These are phyloP conservation scores for Bombylius discolor DNA, from an alignment of 2,888 invertebrate genomes.

Conservation along the genomic window DNA sequence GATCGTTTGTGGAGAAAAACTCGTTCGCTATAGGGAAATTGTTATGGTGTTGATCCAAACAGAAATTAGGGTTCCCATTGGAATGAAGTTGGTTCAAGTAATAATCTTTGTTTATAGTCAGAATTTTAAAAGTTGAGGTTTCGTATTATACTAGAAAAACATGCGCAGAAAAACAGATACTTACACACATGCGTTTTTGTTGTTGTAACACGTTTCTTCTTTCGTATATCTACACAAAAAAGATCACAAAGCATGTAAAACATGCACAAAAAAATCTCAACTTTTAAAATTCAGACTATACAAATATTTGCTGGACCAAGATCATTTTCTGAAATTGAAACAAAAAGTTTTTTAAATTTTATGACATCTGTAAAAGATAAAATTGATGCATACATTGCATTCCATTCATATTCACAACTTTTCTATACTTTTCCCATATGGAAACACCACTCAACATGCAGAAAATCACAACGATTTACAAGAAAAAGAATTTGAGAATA, in stretches of 20 bases:
- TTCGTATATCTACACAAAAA: too few relatives aligned
- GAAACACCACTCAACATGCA: conserved; percentile 44
- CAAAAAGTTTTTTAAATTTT: conserved; percentile 42
- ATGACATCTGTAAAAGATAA: conserved; percentile 39
- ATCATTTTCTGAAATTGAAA: conserved; percentile 46
- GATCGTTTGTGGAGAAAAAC: conserved; percentile 56
- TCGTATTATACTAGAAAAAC: too few relatives aligned
- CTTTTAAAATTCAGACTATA: too few relatives aligned
- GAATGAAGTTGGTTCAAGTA: conserved; percentile 43
- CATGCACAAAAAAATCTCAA: too few relatives aligned
- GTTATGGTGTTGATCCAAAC: conserved; percentile 48
- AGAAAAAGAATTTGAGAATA: conserved; percentile 27
- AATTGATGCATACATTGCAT: conserved; percentile 51
- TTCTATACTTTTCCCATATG: conserved; percentile 59
- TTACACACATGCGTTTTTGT: too few relatives aligned
- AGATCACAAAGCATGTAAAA: too few relatives aligned
- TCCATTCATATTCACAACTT: conserved; percentile 65
- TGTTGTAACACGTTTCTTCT: too few relatives aligned
- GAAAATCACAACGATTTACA: conserved; percentile 42
- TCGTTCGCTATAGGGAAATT: conserved; percentile 35
- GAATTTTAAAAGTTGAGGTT: too few relatives aligned
- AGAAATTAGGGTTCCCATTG: conserved; percentile 52
- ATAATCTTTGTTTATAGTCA: conserved; percentile 29
- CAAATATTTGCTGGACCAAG: conserved; percentile 40
- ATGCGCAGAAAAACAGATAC: too few relatives aligned